These are phyloP conservation scores for Drosophila ficusphila DNA, from an alignment of 1,140 invertebrate genomes.

Conservation along the genomic window DNA sequence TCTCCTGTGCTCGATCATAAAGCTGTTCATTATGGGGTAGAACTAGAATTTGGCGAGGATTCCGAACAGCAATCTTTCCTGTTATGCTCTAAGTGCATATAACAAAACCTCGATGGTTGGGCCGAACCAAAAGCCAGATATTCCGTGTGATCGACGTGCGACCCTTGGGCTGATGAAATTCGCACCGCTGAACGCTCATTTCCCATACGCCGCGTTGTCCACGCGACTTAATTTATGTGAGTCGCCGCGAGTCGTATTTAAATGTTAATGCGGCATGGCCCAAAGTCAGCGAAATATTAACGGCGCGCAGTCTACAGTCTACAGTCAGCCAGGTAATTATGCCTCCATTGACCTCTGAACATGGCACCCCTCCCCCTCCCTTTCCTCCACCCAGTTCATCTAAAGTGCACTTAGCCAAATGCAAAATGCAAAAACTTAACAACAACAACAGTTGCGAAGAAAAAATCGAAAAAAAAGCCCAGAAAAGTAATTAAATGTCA, in stretches of 20 bases:
- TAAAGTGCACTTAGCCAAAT: conserved; percentile 73
- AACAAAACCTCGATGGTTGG: not conserved
- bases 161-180: conserved; percentile 60
- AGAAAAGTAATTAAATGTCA: conserved; percentile 72
- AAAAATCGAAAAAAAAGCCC: conserved; percentile 30
- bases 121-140: not conserved
- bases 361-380: conserved; percentile 9
- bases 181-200: conserved; percentile 49
- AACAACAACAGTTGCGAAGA: no score
- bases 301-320: conserved; percentile 3
- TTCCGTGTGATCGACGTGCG: not conserved
- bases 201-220: conserved; percentile 64
- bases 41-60: no score
- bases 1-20: no score
- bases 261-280: conserved; percentile 61
- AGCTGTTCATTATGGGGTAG: no score
- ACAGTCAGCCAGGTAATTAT: conserved; percentile 63
- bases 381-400: conserved; percentile 13
- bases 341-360: conserved; percentile 65
- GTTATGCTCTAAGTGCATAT: not conserved
- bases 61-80: no score
- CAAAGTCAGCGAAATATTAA: conserved; percentile 68
- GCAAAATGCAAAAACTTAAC: conserved; percentile 57
- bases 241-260: conserved; percentile 62
- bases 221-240: conserved; percentile 61